Percentiles rank a stretch among this genome's conserved stretches.
Conservation (phyloP, 1,140 invertebrate species). For the Druon quercuslanigerum region DNA sequence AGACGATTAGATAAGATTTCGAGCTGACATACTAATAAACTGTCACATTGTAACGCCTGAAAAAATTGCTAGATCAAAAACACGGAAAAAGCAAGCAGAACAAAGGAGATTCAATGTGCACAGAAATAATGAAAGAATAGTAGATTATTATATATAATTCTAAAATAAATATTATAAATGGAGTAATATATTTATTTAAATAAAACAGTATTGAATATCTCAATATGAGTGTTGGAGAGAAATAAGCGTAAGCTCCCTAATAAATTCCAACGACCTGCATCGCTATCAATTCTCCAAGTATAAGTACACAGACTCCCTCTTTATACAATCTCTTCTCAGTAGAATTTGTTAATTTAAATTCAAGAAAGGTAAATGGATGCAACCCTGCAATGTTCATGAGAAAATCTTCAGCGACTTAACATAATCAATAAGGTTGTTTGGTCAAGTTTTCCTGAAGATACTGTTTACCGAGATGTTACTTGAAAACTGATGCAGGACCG, state of each 20-base stretch:
- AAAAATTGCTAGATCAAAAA: no score
- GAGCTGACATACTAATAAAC: no score
- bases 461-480: neutral
- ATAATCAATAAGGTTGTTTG: constrained; percentile 17
- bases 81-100: no score
- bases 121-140: no score
- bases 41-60: no score
- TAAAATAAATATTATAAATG: no score
- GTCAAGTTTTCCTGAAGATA: neutral
- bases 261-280: neutral
- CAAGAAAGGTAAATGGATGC: neutral
- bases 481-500: neutral
- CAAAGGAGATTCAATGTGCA: no score
- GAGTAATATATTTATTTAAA: no score
- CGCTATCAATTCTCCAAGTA: neutral
- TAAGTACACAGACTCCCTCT: neutral
- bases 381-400: neutral
- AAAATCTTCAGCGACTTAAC: neutral
- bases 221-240: neutral
- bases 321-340: neutral
- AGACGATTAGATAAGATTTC: no score
- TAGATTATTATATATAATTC: no score
- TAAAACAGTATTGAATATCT: no score
- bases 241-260: neutral
- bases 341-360: constrained; percentile 24